Base-by-base conservation (phyloP, 2,888 invertebrate genomes). In the Diaprepes abbreviatus region DNA sequence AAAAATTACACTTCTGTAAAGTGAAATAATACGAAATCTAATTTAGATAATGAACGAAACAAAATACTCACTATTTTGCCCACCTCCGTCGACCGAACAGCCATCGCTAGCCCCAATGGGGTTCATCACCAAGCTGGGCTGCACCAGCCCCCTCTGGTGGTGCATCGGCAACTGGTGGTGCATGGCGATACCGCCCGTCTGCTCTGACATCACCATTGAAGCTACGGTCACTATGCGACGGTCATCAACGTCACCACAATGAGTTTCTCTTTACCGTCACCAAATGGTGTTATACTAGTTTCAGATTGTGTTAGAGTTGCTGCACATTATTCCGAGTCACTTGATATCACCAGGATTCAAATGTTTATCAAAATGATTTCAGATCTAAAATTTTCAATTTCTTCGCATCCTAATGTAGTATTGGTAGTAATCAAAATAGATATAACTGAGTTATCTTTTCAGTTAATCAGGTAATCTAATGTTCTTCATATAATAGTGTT, bases 161-260 rank as follows among this genome's bases (percentile, higher is more conserved):
- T 70, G 70, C 85, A 87, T 85, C 77, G 87, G 87, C 84, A 88
- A 85, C 85, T 88, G 88, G 86, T 88, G 88, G 86, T 88, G 88
- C 86, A 88, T 88, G 86, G 88, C 87, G 87, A 88, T 87, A 86
- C 87, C 88, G 85, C 88, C 88, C 33, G 70, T 63, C 83, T 88
- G 88, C 88, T 88, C 88, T 86, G 88, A 88, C 88, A 88, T 88
- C 87, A 88, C 88, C 88, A 88, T 88, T 87, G 84, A 84, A 33
- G 82, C 86, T 86, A 73, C 75, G 74, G 38, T 74, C 75, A 74
- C 75, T 70, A 62, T 74, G 57, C 60, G 75, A 75, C 76, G 70
- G 73, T 75, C 52, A 17, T 69, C 73, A 74, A 76, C 72, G 72
- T 73, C 78, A 74, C 60, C 65, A 67, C 17, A 36, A 64, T n/a